Percentiles rank a stretch among this genome's conserved stretches.
Evolutionary conservation across 1,140 invertebrate genomes (phyloP).

Genomic region (Sogatella furcifera): DNA sequence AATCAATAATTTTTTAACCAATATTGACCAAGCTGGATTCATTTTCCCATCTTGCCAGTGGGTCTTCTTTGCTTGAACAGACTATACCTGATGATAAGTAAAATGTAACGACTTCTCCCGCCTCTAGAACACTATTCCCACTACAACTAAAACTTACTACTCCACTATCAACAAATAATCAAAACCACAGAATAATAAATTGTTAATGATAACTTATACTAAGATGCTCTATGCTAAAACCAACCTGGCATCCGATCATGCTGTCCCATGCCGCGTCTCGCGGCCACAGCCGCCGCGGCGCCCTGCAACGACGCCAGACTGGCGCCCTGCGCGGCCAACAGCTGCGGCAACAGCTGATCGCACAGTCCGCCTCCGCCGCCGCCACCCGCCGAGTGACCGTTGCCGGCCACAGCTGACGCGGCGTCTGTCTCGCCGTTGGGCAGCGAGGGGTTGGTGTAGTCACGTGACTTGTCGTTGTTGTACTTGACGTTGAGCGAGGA

Average conservation of each 20-base stretch:
- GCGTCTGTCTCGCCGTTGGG: slow-evolving; percentile 78
- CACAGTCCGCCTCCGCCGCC: slow-evolving; percentile 21
- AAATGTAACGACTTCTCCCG: too few species aligned
- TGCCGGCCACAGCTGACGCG: slow-evolving; percentile 30
- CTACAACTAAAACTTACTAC: too few species aligned
- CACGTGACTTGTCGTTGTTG: slow-evolving; percentile 98
- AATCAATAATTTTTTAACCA: too few species aligned
- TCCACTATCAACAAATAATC: too few species aligned
- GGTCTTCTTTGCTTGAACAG: too few species aligned
- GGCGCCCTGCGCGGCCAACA: slow-evolving; percentile 53
- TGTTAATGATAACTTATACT: too few species aligned
- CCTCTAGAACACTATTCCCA: too few species aligned
- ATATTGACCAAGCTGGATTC: too few species aligned
- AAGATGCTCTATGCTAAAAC: not conserved
- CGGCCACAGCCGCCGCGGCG: slow-evolving; percentile 20
- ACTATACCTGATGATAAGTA: too few species aligned
- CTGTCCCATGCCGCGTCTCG: slow-evolving; percentile 18
- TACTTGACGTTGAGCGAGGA: slow-evolving; percentile 96
- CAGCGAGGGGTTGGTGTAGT: slow-evolving; percentile 95
- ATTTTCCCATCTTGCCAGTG: too few species aligned
- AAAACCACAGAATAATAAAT: too few species aligned
- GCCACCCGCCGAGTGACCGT: slow-evolving; percentile 6
- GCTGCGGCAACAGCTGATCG: slow-evolving; percentile 48
- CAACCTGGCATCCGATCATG: slow-evolving; percentile 34
- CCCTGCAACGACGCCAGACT: slow-evolving; percentile 7